Conservation (phyloP, 2,113 vertebrate genomes). For the Ardeotis arabs region DNA sequence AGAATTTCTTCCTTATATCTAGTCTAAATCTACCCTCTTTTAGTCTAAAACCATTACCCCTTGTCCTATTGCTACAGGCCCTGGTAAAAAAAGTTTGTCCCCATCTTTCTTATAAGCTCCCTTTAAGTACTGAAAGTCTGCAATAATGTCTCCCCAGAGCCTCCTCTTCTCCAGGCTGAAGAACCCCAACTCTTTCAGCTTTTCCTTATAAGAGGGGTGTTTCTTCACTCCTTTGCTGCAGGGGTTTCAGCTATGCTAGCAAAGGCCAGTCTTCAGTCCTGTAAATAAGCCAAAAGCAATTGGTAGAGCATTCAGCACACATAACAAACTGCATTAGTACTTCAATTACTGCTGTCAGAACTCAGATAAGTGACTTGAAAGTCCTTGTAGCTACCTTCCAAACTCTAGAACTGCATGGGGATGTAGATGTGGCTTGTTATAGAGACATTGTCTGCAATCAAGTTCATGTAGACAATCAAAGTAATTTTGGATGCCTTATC, state of each 20-base stretch:
- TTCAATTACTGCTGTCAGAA: not conserved
- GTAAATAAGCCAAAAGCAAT: not conserved
- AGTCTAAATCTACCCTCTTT: no score
- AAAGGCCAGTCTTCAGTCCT: not conserved
- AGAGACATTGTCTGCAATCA: not conserved
- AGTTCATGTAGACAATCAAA: not conserved
- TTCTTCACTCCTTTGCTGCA: not conserved
- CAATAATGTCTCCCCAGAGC: no score
- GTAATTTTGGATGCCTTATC: not conserved
- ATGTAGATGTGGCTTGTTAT: not conserved
- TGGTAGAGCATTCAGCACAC: not conserved
- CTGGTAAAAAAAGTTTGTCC: no score
- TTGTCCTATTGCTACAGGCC: no score
- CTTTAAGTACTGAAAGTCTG: no score
- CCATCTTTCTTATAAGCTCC: no score
- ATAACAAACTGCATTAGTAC: not conserved
- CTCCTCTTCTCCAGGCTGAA: no score
- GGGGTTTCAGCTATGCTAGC: not conserved
- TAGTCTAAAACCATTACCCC: no score
- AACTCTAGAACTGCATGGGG: not conserved
- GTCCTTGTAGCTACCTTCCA: not conserved
- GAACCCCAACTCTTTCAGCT: not conserved
- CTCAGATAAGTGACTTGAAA: not conserved
- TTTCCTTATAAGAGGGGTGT: not conserved
- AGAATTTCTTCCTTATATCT: no score